phyloP scores from a whole-genome alignment of 1,140 invertebrate genomes.

The Zaprionus capensis region DNA sequence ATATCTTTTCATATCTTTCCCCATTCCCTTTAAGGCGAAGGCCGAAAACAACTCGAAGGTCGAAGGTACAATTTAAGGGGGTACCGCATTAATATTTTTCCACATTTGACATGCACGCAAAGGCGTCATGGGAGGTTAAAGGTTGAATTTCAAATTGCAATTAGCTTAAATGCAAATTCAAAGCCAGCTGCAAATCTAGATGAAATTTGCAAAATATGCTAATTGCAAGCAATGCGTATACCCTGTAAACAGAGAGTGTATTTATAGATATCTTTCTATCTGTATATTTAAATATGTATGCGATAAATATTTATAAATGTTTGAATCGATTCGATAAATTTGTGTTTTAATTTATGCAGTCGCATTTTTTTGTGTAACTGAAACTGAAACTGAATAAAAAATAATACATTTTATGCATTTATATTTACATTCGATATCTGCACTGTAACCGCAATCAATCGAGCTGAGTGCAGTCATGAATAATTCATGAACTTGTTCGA shows the following conservation, averaged over 20 bases:
- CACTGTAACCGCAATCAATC: neutral
- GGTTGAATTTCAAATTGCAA: conserved; percentile 36
- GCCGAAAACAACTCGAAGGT: conserved; percentile 12
- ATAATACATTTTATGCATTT: neutral
- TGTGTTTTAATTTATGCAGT: neutral
- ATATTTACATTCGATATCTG: conserved; percentile 5
- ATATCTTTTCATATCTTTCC: neutral
- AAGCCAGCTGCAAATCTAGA: conserved; percentile 4
- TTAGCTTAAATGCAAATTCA: conserved; percentile 45
- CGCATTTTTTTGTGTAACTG: neutral
- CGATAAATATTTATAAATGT: conserved; percentile 1
- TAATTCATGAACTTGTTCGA: conserved; percentile 7
- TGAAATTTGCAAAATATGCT: conserved; percentile 27
- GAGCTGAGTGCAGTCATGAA: conserved; percentile 15
- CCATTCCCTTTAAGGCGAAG: neutral
- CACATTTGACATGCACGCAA: conserved; percentile 19
- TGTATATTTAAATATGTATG: neutral
- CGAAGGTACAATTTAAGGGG: conserved; percentile 11
- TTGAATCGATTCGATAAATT: neutral
- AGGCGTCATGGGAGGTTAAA: conserved; percentile 21
- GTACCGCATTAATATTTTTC: conserved; percentile 8
- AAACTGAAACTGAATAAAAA: conserved; percentile 11
- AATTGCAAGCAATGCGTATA: conserved; percentile 4
- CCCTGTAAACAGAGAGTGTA: conserved; percentile 1
- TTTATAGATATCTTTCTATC: neutral